These are phyloP conservation scores for Vidua chalybeata DNA, from an alignment of 2,113 vertebrate genomes.

Conservation along the genomic window DNA sequence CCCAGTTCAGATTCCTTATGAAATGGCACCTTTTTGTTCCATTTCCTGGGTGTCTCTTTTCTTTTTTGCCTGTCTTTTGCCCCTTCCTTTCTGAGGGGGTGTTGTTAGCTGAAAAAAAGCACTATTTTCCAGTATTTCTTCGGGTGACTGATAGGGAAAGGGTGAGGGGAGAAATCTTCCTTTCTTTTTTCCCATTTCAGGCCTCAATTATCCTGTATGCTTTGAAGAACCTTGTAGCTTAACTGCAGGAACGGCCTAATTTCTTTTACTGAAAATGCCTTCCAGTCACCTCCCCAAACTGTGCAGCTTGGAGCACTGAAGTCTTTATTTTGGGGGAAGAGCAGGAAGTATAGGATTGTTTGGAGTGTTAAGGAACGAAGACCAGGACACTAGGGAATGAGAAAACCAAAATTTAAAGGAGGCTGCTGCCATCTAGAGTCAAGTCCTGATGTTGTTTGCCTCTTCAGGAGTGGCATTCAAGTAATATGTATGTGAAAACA, in stretches of 20 bases:
- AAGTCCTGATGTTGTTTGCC: neutral
- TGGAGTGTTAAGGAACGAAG: constrained; percentile 68
- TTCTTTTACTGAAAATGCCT: constrained; percentile 48
- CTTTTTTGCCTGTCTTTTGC: constrained; percentile 16
- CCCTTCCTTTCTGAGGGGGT: neutral
- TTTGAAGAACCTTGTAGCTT: constrained; percentile 44
- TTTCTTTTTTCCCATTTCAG: constrained; percentile 37
- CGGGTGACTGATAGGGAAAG: neutral
- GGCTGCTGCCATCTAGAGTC: constrained; percentile 76
- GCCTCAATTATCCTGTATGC: constrained; percentile 47
- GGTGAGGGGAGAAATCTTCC: neutral
- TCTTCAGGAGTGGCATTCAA: neutral
- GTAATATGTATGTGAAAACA: neutral
- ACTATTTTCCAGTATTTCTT: constrained; percentile 4
- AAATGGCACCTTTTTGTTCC: neutral
- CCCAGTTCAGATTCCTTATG: neutral
- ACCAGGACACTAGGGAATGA: neutral
- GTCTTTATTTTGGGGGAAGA: constrained; percentile 60
- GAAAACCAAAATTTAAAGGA: neutral
- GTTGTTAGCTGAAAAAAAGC: constrained; percentile 3
- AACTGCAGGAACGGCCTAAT: constrained; percentile 39
- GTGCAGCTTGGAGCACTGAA: neutral
- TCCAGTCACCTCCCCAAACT: constrained; percentile 23
- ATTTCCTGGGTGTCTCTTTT: neutral
- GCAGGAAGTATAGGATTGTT: constrained; percentile 39